Evolutionary conservation across 2,113 vertebrate genomes (phyloP), one percentile per base, ranked within the genome.

Genomic region (Genyomyrus donnyi): DNA sequence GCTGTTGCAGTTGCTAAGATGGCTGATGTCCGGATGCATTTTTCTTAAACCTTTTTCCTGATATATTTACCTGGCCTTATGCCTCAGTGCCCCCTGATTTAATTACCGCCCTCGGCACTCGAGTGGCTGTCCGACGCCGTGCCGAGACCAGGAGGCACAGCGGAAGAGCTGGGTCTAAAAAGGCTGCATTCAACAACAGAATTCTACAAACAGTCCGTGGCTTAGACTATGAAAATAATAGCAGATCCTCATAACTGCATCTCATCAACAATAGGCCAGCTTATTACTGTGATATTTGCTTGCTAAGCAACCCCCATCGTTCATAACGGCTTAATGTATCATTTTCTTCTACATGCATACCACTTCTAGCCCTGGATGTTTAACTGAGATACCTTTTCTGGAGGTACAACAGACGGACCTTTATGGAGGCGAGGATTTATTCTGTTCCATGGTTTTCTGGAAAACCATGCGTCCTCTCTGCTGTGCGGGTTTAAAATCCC

Each of bases 191-290:
- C 74, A 42, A 35, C n/a, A 87, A 90, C 66, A 66, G 91, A 90
- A 90, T 93, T 93, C 90, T 89, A 94, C 90, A 91, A 87, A 46
- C 90, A 92, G 87, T 90, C 91, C 88, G 88, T 83, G 70, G 91
- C 92, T 93, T 92, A 91, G 11, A 84, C 90, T 15, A 90, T 87
- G 91, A 93, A 92, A 92, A 91, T 89, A 89, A 85, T 88, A 92
- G 92, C 92, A 91, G 89, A 91, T 90, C 58, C 58, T 87, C 89
- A 53, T 19, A 53, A 53, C 3, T 53, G 17, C 91, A 88, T 89
- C 90, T 90, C 93, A 89, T 90, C 89, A 90, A 92, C 93, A 94
- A 90, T 70, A 17, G 88, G 85, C n/a, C 90, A 91, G 93, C 91
- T 19, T 77, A 77, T 77, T 77, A 77, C 5, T 77, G 35, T 19